These are phyloP conservation scores for Tachysurus fulvidraco DNA, from an alignment of 2,113 vertebrate species.

Conservation along the genomic window DNA sequence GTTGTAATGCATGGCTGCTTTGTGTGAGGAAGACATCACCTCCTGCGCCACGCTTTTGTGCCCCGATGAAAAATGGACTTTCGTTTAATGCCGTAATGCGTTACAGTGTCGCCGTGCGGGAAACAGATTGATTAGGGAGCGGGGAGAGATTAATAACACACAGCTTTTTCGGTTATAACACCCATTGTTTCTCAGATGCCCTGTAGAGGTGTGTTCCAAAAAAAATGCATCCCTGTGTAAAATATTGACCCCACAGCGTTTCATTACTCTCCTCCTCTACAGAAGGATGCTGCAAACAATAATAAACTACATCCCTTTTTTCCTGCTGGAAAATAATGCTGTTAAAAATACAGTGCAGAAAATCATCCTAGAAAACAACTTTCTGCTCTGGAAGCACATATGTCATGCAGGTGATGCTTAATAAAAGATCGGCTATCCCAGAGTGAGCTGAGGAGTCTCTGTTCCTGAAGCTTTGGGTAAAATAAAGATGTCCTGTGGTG, in stretches of 20 bases:
- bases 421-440: constrained; percentile 82
- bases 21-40: constrained; percentile 69
- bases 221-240: constrained; percentile 92
- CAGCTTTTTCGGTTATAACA: constrained; percentile 86
- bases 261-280: constrained; percentile 87
- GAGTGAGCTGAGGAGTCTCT: constrained; percentile 80
- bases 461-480: constrained; percentile 76
- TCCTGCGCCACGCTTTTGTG: constrained; percentile 69
- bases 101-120: constrained; percentile 72
- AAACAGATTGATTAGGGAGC: constrained; percentile 87
- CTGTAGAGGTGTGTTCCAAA: constrained; percentile 75
- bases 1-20: constrained; percentile 63
- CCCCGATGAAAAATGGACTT: constrained; percentile 74
- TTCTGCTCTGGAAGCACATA: constrained; percentile 80
- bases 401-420: constrained; percentile 79
- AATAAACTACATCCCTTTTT: constrained; percentile 84
- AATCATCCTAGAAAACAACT: constrained; percentile 75
- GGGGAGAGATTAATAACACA: constrained; percentile 84
- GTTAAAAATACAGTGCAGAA: constrained; percentile 67
- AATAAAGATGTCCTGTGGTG: constrained; percentile 81
- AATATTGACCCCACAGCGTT: constrained; percentile 88
- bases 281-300: constrained; percentile 83
- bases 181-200: constrained; percentile 86
- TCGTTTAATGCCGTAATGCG: constrained; percentile 79
- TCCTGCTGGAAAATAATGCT: constrained; percentile 36